phyloP scores from a whole-genome alignment of 1,140 invertebrate species.

The Archivesica marissinica region DNA sequence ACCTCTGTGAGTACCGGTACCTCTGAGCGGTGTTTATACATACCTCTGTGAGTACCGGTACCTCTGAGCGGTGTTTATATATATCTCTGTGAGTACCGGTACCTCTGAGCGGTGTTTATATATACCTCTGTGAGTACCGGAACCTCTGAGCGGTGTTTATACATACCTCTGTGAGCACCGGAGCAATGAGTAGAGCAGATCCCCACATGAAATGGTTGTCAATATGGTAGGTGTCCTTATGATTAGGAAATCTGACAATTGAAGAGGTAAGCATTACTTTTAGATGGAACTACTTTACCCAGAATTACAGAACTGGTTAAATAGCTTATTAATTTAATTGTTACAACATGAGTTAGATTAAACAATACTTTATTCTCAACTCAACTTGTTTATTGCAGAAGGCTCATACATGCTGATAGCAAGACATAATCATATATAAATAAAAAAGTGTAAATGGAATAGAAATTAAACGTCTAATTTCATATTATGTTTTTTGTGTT shows the following conservation, averaged over 20 bases:
- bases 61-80: too few species aligned
- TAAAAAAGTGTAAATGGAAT: neutral
- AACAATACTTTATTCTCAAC: neutral
- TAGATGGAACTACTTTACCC: neutral
- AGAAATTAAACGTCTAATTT: neutral
- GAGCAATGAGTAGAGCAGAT: slow-evolving; percentile 89
- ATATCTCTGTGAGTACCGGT: too few species aligned
- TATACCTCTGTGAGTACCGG: too few species aligned
- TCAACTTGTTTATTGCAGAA: neutral
- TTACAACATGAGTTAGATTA: neutral
- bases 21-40: too few species aligned
- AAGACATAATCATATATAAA: neutral
- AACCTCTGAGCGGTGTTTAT: too few species aligned
- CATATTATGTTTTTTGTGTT: too few species aligned
- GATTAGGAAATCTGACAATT: slow-evolving; percentile 84
- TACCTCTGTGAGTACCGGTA: too few species aligned
- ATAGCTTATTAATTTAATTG: neutral
- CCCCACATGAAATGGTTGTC: slow-evolving; percentile 94
- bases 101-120: too few species aligned
- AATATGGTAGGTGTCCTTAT: slow-evolving; percentile 88
- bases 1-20: too few species aligned
- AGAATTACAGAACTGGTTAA: neutral
- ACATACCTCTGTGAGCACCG: slow-evolving; percentile 81
- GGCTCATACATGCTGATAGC: neutral
- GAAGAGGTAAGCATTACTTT: neutral